Evolutionary conservation across 2,113 vertebrate species (phyloP), one percentile per base, ranked within the genome.

Genomic region (Forbesichthys agassizii): DNA sequence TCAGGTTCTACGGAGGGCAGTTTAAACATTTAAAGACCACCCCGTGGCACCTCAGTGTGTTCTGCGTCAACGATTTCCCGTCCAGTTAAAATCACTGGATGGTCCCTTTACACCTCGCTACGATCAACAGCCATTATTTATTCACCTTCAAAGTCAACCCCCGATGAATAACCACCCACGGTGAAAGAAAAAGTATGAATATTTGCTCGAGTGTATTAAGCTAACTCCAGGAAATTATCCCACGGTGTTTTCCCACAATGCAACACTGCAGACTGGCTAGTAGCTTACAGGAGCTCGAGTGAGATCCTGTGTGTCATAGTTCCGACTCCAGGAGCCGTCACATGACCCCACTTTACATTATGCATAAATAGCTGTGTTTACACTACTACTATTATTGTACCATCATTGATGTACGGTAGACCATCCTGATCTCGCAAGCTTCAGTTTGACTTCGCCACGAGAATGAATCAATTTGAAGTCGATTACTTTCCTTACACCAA

Each of bases 1-100:
- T 42, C 1, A 27, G 4, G 46, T 16, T 13, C 62, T 62, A 73
- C 48, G 3, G 48, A 63, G 66, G 59, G 18, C 66, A 62, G 5
- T 66, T 82, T 77, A 73, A 75, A 78, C 70, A 71, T 79, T 77
- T 61, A 82, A 64, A 49, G 16, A n/a, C 6, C 51, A 48, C 18
- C 27, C 48, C 3, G 49, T 42, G 36, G 7, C 36, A 7, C 36
- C 36, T 42, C 36, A 5, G 36, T 42, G 36, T 42, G 36, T 42
- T 42, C 4, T 6, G 36, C 7, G 36, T 8, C 36, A 42, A 8
- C 7, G 36, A 42, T 6, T 42, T 56, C 8, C 16, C 3, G 49
- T 51, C 13, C 13, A 4, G 11, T 18, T 48, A 14, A 20, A 16
- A 51, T 51, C 11, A 11, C 3, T 51, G 13, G 13, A 51, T 42